Evolutionary conservation across 2,888 invertebrate genomes (phyloP).

Genomic region (Strigamia crassipes): DNA sequence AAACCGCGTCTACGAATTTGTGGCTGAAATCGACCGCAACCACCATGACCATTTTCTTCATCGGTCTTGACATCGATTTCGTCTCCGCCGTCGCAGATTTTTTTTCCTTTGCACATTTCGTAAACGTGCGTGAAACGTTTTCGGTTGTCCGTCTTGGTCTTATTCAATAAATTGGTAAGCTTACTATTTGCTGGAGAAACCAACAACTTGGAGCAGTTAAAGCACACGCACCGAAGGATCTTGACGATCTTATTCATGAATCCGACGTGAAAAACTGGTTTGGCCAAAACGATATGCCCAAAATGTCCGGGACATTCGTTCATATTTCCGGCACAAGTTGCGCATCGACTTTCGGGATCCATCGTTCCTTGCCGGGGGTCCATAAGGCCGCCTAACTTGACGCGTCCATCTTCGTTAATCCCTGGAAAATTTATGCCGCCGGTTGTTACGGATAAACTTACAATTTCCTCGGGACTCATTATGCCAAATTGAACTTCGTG

Average conservation of each 20-base stretch:
- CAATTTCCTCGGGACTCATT: conserved; percentile 98
- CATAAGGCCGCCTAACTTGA: conserved; percentile 97
- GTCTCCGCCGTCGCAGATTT: conserved; percentile 97
- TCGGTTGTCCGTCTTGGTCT: conserved; percentile 94
- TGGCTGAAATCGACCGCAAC: conserved; percentile 98
- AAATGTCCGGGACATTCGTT: conserved; percentile 99
- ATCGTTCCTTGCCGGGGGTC: conserved; percentile 98
- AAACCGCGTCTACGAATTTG: conserved; percentile 85
- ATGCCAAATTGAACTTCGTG: conserved; percentile 98
- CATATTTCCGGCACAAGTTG: conserved; percentile 96
- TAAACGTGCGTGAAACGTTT: conserved; percentile 94
- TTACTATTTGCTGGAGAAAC: conserved; percentile 85
- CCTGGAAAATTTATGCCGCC: conserved; percentile 96
- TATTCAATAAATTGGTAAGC: conserved; percentile 91
- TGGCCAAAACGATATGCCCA: conserved; percentile 96
- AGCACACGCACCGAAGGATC: conserved; percentile 95
- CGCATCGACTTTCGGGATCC: conserved; percentile 88
- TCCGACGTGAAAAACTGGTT: conserved; percentile 98
- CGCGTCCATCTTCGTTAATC: conserved; percentile 97
- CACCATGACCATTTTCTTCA: conserved; percentile 73
- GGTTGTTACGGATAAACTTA: conserved; percentile 98
- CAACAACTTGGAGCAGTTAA: conserved; percentile 96
- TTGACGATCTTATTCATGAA: conserved; percentile 97
- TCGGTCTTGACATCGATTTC: conserved; percentile 87
- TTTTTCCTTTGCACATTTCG: conserved; percentile 96